A percentile compares a stretch with the other conserved stretches of the same genome.
phyloP scores from a whole-genome alignment of 2,113 vertebrate genomes.

The Otocyon megalotis region DNA sequence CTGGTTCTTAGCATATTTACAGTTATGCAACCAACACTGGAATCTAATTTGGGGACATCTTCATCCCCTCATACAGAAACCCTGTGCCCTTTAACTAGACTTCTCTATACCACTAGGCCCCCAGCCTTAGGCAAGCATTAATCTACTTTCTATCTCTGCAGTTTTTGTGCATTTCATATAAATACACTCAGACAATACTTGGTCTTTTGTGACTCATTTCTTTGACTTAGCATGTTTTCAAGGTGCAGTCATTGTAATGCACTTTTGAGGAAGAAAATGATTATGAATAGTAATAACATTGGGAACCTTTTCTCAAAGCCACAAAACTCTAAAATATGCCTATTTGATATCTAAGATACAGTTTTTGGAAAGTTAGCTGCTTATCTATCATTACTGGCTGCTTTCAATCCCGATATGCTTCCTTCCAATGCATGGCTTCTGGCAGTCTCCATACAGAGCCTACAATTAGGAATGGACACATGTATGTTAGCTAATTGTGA shows the following conservation, averaged over 20 bases:
- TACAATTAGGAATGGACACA: constrained; percentile 66
- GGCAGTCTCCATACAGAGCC: constrained; percentile 4
- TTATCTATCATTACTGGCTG: constrained; percentile 40
- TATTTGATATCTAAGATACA: constrained; percentile 30
- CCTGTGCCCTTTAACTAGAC: neutral
- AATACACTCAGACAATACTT: neutral
- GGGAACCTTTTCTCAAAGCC: constrained; percentile 33
- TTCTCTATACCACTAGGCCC: neutral
- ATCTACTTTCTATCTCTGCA: neutral
- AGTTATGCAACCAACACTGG: neutral
- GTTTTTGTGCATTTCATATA: neutral
- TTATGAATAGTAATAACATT: neutral
- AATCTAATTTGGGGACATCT: constrained; percentile 49
- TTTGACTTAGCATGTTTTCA: constrained; percentile 54
- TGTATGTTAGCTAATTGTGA: constrained; percentile 53
- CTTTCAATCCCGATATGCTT: constrained; percentile 38
- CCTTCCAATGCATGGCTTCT: constrained; percentile 46
- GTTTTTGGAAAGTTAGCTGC: neutral
- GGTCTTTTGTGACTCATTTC: constrained; percentile 12
- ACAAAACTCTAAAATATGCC: constrained; percentile 33
- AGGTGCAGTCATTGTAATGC: neutral
- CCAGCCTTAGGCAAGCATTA: neutral
- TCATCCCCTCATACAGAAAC: neutral
- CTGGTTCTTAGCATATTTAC: constrained; percentile 33
- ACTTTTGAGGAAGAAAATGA: constrained; percentile 24